Conservation (phyloP, 2,113 vertebrate species). For the Anseranas semipalmata region DNA sequence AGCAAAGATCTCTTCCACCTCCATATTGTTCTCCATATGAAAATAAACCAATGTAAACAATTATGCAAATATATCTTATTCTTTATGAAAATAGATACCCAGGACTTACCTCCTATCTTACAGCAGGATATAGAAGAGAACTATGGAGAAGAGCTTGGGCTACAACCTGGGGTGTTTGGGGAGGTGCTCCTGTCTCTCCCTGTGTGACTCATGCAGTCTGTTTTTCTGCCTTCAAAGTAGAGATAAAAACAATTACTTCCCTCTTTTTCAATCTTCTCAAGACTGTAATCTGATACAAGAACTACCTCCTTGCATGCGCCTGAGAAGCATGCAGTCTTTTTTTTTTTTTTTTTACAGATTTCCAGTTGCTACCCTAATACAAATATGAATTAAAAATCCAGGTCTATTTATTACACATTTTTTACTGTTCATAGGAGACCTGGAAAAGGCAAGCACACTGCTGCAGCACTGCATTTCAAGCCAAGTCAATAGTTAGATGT, state of each 20-base stretch:
- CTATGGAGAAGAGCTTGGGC: neutral
- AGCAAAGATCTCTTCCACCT: neutral
- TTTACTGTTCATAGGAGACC: neutral
- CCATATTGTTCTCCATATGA: neutral
- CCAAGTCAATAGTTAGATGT: neutral
- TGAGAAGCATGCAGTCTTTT: neutral
- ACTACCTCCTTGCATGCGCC: rapidly evolving
- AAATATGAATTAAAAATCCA: neutral
- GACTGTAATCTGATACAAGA: neutral
- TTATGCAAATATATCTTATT: neutral
- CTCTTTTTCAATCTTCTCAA: neutral
- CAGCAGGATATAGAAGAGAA: neutral
- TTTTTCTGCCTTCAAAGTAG: neutral
- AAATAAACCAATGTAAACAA: neutral
- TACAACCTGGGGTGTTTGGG: neutral
- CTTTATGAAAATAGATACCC: neutral
- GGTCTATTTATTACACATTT: neutral
- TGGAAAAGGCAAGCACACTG: neutral
- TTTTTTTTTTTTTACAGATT: neutral
- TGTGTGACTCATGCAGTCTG: neutral
- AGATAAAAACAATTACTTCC: neutral
- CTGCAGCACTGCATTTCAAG: neutral
- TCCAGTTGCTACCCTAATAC: neutral
- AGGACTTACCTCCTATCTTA: neutral
- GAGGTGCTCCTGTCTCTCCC: neutral